These are phyloP conservation scores for Watsonalla binaria DNA, from an alignment of 2,888 invertebrate species.

Conservation along the genomic window DNA sequence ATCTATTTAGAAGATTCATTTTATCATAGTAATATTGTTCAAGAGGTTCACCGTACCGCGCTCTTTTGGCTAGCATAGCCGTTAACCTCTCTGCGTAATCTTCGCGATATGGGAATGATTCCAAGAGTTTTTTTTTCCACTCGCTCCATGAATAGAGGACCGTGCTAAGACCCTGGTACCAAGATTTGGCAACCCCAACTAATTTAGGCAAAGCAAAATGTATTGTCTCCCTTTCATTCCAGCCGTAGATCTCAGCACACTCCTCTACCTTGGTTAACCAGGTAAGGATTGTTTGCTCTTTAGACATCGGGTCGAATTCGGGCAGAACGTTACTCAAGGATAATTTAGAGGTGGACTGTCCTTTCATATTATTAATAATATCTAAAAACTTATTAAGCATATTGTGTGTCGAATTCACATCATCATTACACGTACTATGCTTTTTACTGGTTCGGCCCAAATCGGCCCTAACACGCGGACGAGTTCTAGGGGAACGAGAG, in stretches of 20 bases:
- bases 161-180: slow-evolving; percentile 18
- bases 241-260: slow-evolving; percentile 2
- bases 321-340: slow-evolving; percentile 1
- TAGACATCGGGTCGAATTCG: slow-evolving; percentile 4
- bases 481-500: too few relatives aligned
- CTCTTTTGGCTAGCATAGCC: slow-evolving; percentile 14
- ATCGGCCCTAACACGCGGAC: too few relatives aligned
- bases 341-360: too few relatives aligned
- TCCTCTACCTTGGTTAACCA: slow-evolving; percentile 5
- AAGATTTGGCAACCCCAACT: slow-evolving; percentile 14
- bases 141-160: slow-evolving; percentile 12
- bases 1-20: slow-evolving; percentile 11
- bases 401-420: too few relatives aligned
- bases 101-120: slow-evolving; percentile 14
- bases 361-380: too few relatives aligned
- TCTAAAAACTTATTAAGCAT: too few relatives aligned
- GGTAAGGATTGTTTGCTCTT: slow-evolving; percentile 4
- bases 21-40: slow-evolving; percentile 16
- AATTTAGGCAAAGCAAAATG: slow-evolving; percentile 15
- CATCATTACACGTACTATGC: too few relatives aligned
- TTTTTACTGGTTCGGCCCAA: too few relatives aligned
- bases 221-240: slow-evolving; percentile 7
- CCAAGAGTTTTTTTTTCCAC: slow-evolving; percentile 15
- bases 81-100: slow-evolving; percentile 16
- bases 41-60: slow-evolving; percentile 12